Base-by-base conservation (phyloP, 1,140 invertebrate species). In the Drosophila kepulauana region DNA sequence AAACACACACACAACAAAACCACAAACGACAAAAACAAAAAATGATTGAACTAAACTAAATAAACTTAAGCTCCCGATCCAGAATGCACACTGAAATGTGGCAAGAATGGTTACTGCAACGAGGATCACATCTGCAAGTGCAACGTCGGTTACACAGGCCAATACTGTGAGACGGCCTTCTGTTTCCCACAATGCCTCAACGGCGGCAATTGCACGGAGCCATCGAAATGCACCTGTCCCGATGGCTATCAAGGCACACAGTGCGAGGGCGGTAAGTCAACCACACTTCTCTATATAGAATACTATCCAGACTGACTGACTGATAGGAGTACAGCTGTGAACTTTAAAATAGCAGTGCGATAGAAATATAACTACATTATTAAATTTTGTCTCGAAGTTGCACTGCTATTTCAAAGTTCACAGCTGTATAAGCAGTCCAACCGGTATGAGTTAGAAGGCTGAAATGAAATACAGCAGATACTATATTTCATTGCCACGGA, bases 121-220 rank as follows among this genome's bases (percentile, higher is more conserved):
- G 94, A 95, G 77, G 95, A 97, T 41, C 96, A 96, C 92, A 96
- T 97, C 66, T 97, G 96, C 92, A 96, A 97, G 78, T 98, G 97
- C 93, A 96, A 96, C 15, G 96, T 97, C 89, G 97, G 97, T 11
- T 98, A 98, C 88, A 96, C 98, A 94, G 97, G 97, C 6, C 96
- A 96, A 71, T 96, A 97, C 91, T 98, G 97, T 80, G 95, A 96
- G 81, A 97, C 96, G 71, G 97, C 97, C 16, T 94, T 98, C 3
- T 98, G 98, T 89, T 98, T 98, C 94, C 97, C 98, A 41, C 96
- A 97, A 87, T 98, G 98, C 89, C 96, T 98, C 95, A 98, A 98
- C 92, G 97, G 97, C 2, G 98, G 97, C 1, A 97, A 96, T 84
- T 98, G 98, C 91, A 97, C 97, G 28, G 96, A 97, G 10, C 97